Conservation (phyloP, 2,113 vertebrate genomes). For the Strix uralensis region DNA sequence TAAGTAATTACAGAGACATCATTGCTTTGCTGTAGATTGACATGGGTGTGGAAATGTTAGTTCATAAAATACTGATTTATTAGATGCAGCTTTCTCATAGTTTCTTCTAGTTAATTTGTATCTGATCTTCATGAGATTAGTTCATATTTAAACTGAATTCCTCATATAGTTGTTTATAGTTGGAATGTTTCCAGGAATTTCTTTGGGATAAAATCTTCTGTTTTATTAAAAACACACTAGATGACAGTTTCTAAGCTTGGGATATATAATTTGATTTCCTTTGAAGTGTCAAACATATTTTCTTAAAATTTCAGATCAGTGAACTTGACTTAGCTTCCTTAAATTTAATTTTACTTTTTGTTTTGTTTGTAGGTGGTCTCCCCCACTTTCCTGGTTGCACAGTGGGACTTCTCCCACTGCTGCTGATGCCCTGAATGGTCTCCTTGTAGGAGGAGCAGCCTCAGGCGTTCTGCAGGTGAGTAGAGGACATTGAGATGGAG, state of each 20-base stretch:
- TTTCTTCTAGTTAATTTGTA: neutral
- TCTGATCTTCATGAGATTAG: neutral
- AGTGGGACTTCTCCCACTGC: constrained; percentile 60
- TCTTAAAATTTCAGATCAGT: neutral
- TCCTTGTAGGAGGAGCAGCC: constrained; percentile 45
- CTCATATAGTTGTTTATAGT: neutral
- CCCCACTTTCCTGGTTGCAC: constrained; percentile 18
- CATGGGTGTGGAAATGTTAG: neutral
- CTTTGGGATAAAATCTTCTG: neutral
- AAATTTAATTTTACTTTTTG: constrained; percentile 23
- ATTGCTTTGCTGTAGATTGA: neutral
- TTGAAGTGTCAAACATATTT: neutral
- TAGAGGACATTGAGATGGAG: constrained; percentile 41
- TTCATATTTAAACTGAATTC: neutral
- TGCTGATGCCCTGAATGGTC: constrained; percentile 34
- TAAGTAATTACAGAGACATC: neutral
- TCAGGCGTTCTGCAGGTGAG: constrained; percentile 47
- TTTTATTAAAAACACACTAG: neutral
- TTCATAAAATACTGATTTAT: neutral
- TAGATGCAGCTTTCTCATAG: neutral
- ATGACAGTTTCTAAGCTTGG: neutral
- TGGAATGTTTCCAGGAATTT: neutral
- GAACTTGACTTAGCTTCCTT: neutral
- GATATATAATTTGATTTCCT: neutral
- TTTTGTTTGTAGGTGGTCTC: constrained; percentile 56